A percentile compares a stretch with the other conserved stretches of the same genome.
These are phyloP conservation scores for Anguilla obscura DNA, from an alignment of 2,797 vertebrate species.

Conservation along the genomic window DNA sequence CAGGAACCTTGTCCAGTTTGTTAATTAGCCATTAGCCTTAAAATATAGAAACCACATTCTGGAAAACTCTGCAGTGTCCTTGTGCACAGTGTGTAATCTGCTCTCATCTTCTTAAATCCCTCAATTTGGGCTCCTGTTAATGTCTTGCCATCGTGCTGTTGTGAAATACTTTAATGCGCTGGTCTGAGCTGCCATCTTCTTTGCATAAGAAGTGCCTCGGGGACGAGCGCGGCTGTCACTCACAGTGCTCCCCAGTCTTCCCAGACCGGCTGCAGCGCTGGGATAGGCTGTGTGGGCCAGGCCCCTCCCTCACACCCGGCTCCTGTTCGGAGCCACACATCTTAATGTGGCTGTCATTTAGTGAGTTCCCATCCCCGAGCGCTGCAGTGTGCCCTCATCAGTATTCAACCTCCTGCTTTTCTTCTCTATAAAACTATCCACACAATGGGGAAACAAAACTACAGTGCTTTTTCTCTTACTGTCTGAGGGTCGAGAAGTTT, in stretches of 20 bases:
- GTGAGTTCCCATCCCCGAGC: slow-evolving; percentile 27
- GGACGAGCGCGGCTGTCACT: slow-evolving; percentile 31
- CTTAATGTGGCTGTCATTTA: slow-evolving; percentile 37
- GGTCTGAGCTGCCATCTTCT: slow-evolving; percentile 39
- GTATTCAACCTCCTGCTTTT: background rate
- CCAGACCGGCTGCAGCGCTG: slow-evolving; percentile 56
- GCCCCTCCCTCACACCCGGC: slow-evolving; percentile 53
- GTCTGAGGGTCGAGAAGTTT: background rate
- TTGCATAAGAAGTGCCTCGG: slow-evolving; percentile 39
- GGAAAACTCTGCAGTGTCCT: background rate
- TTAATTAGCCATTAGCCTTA: background rate
- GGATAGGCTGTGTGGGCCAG: slow-evolving; percentile 27
- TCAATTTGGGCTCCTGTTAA: background rate
- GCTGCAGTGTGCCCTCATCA: slow-evolving; percentile 24
- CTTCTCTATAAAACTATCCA: background rate
- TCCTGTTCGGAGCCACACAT: slow-evolving; percentile 52
- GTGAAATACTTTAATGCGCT: slow-evolving; percentile 55
- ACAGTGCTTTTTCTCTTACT: background rate
- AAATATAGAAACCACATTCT: background rate
- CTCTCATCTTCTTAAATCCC: background rate
- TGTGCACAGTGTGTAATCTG: background rate
- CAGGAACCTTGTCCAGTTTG: background rate
- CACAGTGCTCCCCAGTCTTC: slow-evolving; percentile 51
- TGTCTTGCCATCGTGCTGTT: background rate
- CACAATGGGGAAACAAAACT: background rate